These are phyloP conservation scores for Melopsittacus undulatus DNA, from an alignment of 2,797 vertebrate genomes.

Conservation along the genomic window DNA sequence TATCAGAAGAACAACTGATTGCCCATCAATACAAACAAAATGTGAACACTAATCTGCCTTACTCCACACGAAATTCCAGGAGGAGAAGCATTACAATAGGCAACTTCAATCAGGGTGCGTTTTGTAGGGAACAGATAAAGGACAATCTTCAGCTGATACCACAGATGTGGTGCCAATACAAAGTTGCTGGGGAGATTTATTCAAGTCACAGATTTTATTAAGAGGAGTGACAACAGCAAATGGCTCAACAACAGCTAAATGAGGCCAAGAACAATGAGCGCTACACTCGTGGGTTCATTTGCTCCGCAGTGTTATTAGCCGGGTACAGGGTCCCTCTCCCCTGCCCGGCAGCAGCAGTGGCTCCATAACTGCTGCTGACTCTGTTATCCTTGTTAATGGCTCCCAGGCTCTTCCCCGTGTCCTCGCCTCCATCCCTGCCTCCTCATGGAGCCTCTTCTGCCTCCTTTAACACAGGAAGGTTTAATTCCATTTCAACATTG, in stretches of 20 bases:
- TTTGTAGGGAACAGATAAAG: constrained; percentile 34
- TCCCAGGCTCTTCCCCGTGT: neutral
- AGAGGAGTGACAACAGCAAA: constrained; percentile 29
- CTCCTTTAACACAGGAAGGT: neutral
- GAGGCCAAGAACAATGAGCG: constrained; percentile 16
- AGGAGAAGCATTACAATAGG: neutral
- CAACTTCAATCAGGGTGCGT: neutral
- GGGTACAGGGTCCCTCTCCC: neutral
- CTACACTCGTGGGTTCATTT: neutral
- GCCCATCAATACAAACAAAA: neutral
- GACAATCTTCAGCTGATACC: constrained; percentile 4
- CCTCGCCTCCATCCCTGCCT: neutral
- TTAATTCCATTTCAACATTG: neutral
- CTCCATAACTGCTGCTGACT: neutral
- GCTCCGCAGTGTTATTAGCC: neutral
- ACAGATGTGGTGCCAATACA: neutral
- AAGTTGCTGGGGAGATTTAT: constrained; percentile 56
- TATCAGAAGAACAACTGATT: constrained; percentile 43
- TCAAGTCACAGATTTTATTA: constrained; percentile 51
- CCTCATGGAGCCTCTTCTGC: neutral
- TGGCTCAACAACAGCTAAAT: neutral
- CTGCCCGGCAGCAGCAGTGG: neutral
- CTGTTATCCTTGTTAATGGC: constrained; percentile 39
- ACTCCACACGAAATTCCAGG: neutral
- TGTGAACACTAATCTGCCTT: neutral